phyloP scores from a whole-genome alignment of 2,113 vertebrate species.

The Pogona vitticeps region DNA sequence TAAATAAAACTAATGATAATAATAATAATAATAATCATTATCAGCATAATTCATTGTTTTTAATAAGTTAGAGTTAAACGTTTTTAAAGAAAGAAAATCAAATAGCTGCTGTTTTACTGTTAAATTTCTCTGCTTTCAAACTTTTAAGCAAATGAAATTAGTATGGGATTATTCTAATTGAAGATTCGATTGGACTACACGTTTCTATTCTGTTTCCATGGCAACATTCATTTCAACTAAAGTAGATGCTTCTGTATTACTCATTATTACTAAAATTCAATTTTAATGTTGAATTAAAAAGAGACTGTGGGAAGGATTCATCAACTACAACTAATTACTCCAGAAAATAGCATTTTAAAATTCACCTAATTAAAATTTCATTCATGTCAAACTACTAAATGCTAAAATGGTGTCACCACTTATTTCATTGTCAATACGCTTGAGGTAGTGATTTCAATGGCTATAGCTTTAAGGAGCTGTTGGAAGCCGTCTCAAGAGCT shows the following conservation, averaged over 20 bases:
- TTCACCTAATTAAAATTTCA: constrained; percentile 71
- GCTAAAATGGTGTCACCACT: constrained; percentile 55
- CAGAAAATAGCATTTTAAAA: constrained; percentile 74
- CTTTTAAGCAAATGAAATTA: constrained; percentile 78
- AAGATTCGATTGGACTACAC: constrained; percentile 72
- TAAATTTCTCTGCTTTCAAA: constrained; percentile 53
- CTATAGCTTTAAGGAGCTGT: constrained; percentile 24
- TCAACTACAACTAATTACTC: constrained; percentile 76
- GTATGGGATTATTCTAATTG: constrained; percentile 73
- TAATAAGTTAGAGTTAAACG: constrained; percentile 37
- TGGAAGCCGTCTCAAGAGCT: background rate
- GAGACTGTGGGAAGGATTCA: constrained; percentile 63
- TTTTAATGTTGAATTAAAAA: constrained; percentile 76
- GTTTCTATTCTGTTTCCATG: constrained; percentile 80
- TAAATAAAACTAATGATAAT: too few species aligned
- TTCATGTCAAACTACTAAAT: constrained; percentile 61
- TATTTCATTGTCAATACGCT: constrained; percentile 54
- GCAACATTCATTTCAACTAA: constrained; percentile 77
- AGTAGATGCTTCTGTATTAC: constrained; percentile 74
- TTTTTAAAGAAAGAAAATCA: constrained; percentile 39
- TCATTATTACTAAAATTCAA: constrained; percentile 82
- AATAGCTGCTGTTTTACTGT: constrained; percentile 48
- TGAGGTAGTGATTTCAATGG: constrained; percentile 55
- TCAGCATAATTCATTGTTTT: background rate
- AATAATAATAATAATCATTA: background rate